Percentiles rank a stretch among this genome's conserved stretches.
Evolutionary conservation across 2,888 invertebrate species (phyloP).

Genomic region (Portevinia maculata): DNA sequence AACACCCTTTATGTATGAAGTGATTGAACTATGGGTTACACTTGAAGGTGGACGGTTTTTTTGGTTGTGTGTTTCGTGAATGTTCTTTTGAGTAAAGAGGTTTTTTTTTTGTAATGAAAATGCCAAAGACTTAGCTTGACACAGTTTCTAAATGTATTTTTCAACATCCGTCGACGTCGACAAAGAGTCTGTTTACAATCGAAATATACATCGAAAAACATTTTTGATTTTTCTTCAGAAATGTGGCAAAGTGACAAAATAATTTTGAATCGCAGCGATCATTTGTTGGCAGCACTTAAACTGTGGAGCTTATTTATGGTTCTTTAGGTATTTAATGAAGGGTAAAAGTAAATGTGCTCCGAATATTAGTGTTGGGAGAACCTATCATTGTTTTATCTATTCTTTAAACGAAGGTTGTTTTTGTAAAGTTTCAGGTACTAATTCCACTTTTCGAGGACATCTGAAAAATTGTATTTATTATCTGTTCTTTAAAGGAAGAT

Average conservation of each 20-base stretch:
- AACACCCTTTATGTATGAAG: constrained; percentile 25
- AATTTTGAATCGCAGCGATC: neutral
- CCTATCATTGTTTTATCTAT: too few species aligned
- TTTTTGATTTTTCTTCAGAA: neutral
- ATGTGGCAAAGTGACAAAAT: constrained; percentile 39
- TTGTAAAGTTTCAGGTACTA: too few species aligned
- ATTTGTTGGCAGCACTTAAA: constrained; percentile 3
- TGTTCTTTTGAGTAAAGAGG: too few species aligned
- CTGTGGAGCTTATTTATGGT: neutral
- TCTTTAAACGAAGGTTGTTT: too few species aligned
- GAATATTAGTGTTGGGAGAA: too few species aligned
- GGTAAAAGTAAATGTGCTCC: too few species aligned
- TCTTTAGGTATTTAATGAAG: too few species aligned
- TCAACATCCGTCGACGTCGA: neutral
- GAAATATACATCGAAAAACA: neutral
- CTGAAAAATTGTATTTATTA: too few species aligned
- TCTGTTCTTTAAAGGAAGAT: too few species aligned
- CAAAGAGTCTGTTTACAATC: neutral
- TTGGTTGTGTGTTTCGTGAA: neutral
- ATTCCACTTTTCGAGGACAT: too few species aligned
- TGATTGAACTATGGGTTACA: constrained; percentile 5
- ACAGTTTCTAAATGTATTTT: constrained; percentile 47
- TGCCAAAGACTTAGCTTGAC: constrained; percentile 50
- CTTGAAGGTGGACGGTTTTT: neutral
- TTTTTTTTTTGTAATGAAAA: neutral